Evolutionary conservation across 2,797 vertebrate species (phyloP).

Genomic region (Pipistrellus pipistrellus): DNA sequence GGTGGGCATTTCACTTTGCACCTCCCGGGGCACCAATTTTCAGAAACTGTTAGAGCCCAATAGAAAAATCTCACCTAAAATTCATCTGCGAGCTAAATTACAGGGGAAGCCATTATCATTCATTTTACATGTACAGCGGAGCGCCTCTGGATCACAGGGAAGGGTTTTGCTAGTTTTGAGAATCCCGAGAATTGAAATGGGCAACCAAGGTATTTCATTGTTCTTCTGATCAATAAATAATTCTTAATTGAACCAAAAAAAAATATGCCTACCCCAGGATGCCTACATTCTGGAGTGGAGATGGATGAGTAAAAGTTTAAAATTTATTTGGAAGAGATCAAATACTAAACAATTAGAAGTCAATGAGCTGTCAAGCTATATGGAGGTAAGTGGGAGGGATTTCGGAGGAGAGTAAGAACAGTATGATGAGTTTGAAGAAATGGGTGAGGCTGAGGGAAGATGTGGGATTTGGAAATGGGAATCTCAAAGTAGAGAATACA

Average conservation of each 20-base stretch:
- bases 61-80: constrained; percentile 82
- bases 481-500: neutral
- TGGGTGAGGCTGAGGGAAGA: neutral
- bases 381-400: neutral
- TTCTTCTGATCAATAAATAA: constrained; percentile 29
- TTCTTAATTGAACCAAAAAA: constrained; percentile 18
- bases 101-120: constrained; percentile 71
- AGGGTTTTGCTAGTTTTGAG: constrained; percentile 48
- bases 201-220: constrained; percentile 29
- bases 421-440: neutral
- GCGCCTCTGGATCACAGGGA: constrained; percentile 16
- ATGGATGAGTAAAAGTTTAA: constrained; percentile 18
- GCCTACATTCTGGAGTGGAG: neutral
- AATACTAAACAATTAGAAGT: neutral
- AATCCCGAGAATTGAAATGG: constrained; percentile 63
- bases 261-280: neutral
- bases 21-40: constrained; percentile 84
- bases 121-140: constrained; percentile 58
- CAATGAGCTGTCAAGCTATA: neutral
- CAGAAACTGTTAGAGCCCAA: constrained; percentile 77
- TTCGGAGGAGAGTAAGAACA: neutral
- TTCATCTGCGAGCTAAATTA: constrained; percentile 80
- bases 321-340: constrained; percentile 1
- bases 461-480: neutral
- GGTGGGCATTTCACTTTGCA: constrained; percentile 79